These are phyloP conservation scores for Trichogramma pretiosum DNA, from an alignment of 1,140 invertebrate species.

Conservation along the genomic window DNA sequence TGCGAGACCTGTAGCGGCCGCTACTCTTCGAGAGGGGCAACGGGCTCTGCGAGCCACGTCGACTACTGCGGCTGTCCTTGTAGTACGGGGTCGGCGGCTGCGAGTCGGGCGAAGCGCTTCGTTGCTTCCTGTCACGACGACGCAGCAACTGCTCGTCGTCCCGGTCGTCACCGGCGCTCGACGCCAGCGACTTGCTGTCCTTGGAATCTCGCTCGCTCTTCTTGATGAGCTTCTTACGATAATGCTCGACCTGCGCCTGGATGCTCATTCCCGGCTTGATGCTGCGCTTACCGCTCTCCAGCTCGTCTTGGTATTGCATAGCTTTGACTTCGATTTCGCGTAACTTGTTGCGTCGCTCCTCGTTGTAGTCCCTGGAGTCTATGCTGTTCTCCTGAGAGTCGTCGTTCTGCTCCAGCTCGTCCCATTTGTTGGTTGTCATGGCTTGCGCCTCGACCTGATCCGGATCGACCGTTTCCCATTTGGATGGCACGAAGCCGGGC, in stretches of 20 bases:
- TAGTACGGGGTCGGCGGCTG: constrained; percentile 38
- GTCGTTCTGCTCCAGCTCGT: constrained; percentile 55
- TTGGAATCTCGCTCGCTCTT: constrained; percentile 46
- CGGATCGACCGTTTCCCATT: constrained; percentile 93
- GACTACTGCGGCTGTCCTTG: constrained; percentile 35
- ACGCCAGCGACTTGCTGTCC: constrained; percentile 36
- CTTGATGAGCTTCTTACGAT: constrained; percentile 79
- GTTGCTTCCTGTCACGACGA: constrained; percentile 37
- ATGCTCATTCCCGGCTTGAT: constrained; percentile 72
- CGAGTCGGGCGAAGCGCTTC: constrained; percentile 39
- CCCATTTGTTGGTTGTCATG: constrained; percentile 85
- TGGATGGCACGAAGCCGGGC: constrained; percentile 73
- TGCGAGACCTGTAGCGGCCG: constrained; percentile 36
- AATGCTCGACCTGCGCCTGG: constrained; percentile 81
- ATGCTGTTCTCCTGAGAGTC: constrained; percentile 43
- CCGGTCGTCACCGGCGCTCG: constrained; percentile 38
- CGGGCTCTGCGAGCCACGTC: constrained; percentile 33
- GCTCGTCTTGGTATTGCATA: constrained; percentile 91
- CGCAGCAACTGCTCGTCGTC: constrained; percentile 40
- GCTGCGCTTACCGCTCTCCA: constrained; percentile 74
- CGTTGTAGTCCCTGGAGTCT: constrained; percentile 50
- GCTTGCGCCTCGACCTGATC: constrained; percentile 76
- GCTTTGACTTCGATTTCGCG: constrained; percentile 91
- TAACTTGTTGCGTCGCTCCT: constrained; percentile 73
- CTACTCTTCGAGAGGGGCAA: constrained; percentile 28